phyloP scores from a whole-genome alignment of 2,888 invertebrate genomes.

The Protophormia terraenovae region DNA sequence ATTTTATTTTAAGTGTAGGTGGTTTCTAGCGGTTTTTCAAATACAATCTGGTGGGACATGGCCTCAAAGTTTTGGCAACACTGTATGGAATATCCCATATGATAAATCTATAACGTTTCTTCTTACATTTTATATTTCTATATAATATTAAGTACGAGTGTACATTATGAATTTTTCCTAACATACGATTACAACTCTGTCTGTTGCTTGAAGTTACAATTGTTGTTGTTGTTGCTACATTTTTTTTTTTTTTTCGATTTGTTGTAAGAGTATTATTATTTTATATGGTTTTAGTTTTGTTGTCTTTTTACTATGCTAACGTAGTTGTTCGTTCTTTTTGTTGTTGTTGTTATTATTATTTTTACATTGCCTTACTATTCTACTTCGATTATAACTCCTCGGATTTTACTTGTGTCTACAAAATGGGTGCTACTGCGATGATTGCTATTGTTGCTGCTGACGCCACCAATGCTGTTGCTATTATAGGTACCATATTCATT shows the following conservation, averaged over 20 bases:
- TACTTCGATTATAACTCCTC: slow-evolving; percentile 59
- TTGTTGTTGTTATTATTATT: slow-evolving; percentile 9
- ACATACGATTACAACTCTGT: slow-evolving; percentile 34
- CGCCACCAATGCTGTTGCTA: neutral
- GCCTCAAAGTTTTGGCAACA: too few species aligned
- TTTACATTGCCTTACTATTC: slow-evolving; percentile 62
- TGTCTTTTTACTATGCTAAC: slow-evolving; percentile 14
- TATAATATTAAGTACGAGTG: slow-evolving; percentile 25
- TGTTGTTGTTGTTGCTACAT: neutral
- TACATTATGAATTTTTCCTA: neutral
- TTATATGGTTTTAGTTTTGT: slow-evolving; percentile 41
- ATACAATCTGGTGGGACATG: too few species aligned
- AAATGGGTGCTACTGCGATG: neutral
- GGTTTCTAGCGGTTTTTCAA: too few species aligned
- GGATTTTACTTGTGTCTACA: slow-evolving; percentile 55
- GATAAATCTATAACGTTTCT: slow-evolving; percentile 25
- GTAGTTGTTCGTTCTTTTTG: neutral
- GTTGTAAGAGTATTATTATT: slow-evolving; percentile 51
- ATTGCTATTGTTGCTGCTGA: slow-evolving; percentile 6
- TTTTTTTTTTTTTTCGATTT: slow-evolving; percentile 5
- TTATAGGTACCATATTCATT: slow-evolving; percentile 2
- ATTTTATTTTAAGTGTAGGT: too few species aligned
- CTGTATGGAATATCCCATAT: slow-evolving; percentile 27
- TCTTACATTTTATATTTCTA: slow-evolving; percentile 6
- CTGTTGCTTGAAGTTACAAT: slow-evolving; percentile 41